These are phyloP conservation scores for Passer montanus DNA, from an alignment of 2,113 vertebrate genomes.

Conservation along the genomic window DNA sequence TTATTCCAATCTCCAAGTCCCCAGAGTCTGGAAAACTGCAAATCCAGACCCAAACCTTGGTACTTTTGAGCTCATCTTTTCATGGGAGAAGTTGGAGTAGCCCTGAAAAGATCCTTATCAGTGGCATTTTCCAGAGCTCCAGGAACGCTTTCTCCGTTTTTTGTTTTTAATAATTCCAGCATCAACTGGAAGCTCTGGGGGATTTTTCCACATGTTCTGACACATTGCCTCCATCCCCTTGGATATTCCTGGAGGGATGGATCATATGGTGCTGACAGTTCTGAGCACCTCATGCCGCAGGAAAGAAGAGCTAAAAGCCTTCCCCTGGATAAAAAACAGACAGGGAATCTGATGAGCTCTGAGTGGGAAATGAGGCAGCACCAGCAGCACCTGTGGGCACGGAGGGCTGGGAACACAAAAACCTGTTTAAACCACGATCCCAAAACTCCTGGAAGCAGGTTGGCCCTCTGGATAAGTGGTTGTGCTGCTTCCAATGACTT, in stretches of 20 bases:
- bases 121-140: neutral
- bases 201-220: slow-evolving; percentile 24
- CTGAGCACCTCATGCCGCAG: neutral
- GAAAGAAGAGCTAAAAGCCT: neutral
- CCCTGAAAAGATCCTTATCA: neutral
- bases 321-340: neutral
- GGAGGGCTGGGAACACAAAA: neutral
- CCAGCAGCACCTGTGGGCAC: neutral
- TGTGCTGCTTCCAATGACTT: slow-evolving; percentile 11
- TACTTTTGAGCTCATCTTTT: neutral
- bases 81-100: neutral
- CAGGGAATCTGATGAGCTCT: neutral
- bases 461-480: neutral
- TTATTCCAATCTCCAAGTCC: neutral
- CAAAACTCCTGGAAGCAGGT: neutral
- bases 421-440: neutral
- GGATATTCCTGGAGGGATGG: neutral
- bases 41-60: neutral
- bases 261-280: neutral
- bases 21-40: neutral
- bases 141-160: neutral
- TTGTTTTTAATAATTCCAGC: neutral
- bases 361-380: neutral
- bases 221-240: neutral
- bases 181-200: neutral